Percentiles rank a stretch among this genome's conserved stretches.
Evolutionary conservation across 2,888 invertebrate species (phyloP).

Genomic region (Stratiomys singularior): DNA sequence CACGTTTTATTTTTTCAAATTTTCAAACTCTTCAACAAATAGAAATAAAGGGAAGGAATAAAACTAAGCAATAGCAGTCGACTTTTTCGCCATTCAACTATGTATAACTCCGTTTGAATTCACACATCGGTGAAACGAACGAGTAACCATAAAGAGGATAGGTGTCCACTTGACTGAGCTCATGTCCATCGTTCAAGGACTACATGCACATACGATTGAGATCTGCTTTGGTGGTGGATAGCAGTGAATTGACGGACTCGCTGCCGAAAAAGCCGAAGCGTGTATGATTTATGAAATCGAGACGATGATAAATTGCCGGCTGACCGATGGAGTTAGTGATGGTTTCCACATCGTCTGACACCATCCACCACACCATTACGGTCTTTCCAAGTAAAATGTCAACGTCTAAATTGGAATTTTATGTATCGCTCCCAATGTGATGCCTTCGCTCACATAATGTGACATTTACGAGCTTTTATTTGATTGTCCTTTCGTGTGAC

Average conservation of each 20-base stretch:
- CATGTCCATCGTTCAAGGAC: slow-evolving; percentile 16
- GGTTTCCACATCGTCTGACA: slow-evolving; percentile 32
- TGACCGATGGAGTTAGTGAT: slow-evolving; percentile 15
- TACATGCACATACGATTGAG: not conserved
- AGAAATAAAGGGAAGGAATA: no score
- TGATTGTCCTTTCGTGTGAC: slow-evolving; percentile 43
- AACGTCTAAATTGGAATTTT: slow-evolving; percentile 46
- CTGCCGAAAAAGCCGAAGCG: slow-evolving; percentile 43
- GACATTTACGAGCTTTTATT: slow-evolving; percentile 49
- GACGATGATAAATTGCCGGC: slow-evolving; percentile 45
- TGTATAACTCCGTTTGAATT: not conserved
- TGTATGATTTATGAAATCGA: slow-evolving; percentile 48
- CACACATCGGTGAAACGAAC: slow-evolving; percentile 8
- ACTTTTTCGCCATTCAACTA: no score
- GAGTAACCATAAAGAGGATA: slow-evolving; percentile 29
- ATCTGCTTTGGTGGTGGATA: not conserved
- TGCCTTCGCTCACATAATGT: slow-evolving; percentile 41
- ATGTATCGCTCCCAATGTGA: slow-evolving; percentile 31
- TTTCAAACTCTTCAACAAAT: no score
- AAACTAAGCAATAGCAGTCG: no score
- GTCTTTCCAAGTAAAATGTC: slow-evolving; percentile 44
- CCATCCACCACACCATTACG: slow-evolving; percentile 30
- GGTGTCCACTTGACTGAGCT: slow-evolving; percentile 25
- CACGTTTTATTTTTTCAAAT: no score
- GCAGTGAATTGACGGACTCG: slow-evolving; percentile 12